Evolutionary conservation across 2,113 vertebrate species (phyloP), one percentile per base, ranked within the genome.

Genomic region (Gallinago media): DNA sequence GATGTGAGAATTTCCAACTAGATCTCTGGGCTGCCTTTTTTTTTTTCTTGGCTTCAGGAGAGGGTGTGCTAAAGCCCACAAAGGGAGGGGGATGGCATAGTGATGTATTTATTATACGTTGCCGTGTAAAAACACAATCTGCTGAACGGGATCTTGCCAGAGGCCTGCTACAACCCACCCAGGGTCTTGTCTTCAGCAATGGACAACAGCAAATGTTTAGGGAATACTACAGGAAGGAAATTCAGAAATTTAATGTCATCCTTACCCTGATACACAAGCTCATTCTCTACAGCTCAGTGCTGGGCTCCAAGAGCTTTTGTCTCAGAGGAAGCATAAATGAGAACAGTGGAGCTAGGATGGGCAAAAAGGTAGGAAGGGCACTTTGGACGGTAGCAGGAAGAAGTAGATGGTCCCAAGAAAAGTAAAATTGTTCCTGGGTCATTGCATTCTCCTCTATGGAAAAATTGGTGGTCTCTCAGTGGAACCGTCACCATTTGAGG

Each of bases 131-230:
- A 93, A 77, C 88, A 84, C 78, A 70, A 26, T 72, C 92, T 96
- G 79, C 79, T 83, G 11, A n/a, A 9, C 29, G 72, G 40, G 75
- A 80, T 84, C 71, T 77, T 94, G 88, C 83, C 92, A 92, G 86
- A 77, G 72, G 63, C 68, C 83, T 67, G 38, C 46, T 61, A 3
- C 46, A 58, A 61, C 25, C 15, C 42, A 44, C 77, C 46, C 42
- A 1, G 2, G n/a, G 66, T 71, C 54, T 79, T 2, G 0, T 61
- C 54, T 52, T 82, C 36, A 49, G 75, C 47, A 56, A 4, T 1
- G 63, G 91, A 68, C 88, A 42, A 23, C 36, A 70, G 72, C 1
- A 1, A 54, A 23, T 0, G 0, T 36, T 15, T 29, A 32, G 32
- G 18, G 32, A 79, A 7, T 9, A 36, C 27, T 9, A 18, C 2